A percentile compares a stretch with the other conserved stretches of the same genome.
phyloP scores from a whole-genome alignment of 1,140 invertebrate species.

The Ostrea denselamellosa region DNA sequence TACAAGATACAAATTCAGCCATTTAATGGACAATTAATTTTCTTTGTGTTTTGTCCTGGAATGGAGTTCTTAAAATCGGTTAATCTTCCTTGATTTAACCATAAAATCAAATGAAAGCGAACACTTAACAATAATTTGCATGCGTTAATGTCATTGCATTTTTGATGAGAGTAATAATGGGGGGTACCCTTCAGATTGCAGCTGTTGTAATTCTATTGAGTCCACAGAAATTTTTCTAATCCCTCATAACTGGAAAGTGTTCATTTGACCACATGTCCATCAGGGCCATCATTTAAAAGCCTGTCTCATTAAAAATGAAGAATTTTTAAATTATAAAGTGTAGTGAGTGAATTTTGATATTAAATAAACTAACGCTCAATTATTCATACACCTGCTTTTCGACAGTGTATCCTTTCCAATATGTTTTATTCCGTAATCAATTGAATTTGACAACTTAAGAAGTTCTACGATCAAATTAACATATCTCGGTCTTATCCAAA shows the following conservation, averaged over 20 bases:
- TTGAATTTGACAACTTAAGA: slow-evolving; percentile 34
- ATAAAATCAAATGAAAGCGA: background rate
- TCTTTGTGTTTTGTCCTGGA: background rate
- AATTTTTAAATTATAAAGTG: slow-evolving; percentile 19
- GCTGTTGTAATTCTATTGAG: background rate
- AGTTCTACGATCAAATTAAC: slow-evolving; percentile 33
- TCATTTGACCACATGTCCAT: background rate
- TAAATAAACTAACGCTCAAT: background rate
- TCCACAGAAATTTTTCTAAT: background rate
- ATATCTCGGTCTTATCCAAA: background rate
- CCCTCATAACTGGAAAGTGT: background rate
- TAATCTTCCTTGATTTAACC: background rate
- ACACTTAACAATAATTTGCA: background rate
- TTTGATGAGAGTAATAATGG: slow-evolving; percentile 11
- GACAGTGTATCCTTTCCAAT: background rate
- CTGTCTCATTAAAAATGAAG: slow-evolving; percentile 23
- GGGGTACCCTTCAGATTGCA: background rate
- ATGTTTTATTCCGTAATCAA: slow-evolving; percentile 8
- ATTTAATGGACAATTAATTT: background rate
- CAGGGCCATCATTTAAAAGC: background rate
- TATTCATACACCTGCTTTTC: background rate
- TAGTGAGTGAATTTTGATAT: slow-evolving; percentile 30
- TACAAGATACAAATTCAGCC: too few species aligned
- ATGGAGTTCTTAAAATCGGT: background rate
- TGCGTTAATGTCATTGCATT: slow-evolving; percentile 1